Percentiles rank a stretch among this genome's conserved stretches.
phyloP scores from a whole-genome alignment of 1,140 invertebrate species.

The Leptopilina clavipes region DNA sequence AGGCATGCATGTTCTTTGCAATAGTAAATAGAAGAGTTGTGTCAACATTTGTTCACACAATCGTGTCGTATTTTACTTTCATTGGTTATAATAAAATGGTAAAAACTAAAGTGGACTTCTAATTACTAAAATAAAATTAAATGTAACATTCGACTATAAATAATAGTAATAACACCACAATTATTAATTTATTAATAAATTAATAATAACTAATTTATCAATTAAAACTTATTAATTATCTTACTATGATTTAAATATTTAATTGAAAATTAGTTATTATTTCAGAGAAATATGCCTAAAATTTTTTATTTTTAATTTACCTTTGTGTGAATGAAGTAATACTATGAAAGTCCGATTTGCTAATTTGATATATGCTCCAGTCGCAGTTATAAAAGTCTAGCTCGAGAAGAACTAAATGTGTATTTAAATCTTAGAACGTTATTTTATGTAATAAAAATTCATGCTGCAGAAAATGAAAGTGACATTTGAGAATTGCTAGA shows the following conservation, averaged over 20 bases:
- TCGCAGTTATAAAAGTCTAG: constrained; percentile 1
- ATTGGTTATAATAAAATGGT: neutral
- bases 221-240: no score
- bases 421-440: neutral
- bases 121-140: neutral
- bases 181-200: no score
- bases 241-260: no score
- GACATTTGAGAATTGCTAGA: constrained; percentile 19
- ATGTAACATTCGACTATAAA: no score
- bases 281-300: neutral
- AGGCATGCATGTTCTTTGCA: constrained; percentile 1
- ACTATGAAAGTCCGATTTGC: neutral
- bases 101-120: neutral
- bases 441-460: constrained; percentile 19
- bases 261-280: no score
- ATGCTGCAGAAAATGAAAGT: neutral
- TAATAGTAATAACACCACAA: no score
- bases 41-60: constrained; percentile 19
- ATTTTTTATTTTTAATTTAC: neutral
- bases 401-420: constrained; percentile 3
- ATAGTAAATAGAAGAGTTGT: constrained; percentile 19
- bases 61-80: neutral
- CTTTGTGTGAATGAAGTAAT: neutral
- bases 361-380: constrained; percentile 16
- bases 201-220: no score